Conservation (phyloP, 2,113 vertebrate genomes). For the Orthonyx spaldingii region DNA sequence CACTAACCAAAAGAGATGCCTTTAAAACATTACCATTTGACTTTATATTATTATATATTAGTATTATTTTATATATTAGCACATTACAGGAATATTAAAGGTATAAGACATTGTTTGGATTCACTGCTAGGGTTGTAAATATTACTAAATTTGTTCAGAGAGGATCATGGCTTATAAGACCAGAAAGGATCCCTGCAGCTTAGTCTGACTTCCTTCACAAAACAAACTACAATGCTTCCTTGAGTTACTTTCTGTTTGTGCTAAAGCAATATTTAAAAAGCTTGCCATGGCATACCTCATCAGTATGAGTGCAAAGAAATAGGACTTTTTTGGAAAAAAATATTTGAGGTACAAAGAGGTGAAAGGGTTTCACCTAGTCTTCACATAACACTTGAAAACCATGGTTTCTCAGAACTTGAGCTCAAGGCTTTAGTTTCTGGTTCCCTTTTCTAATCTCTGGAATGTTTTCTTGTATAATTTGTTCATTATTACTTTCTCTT, state of each 20-base stretch:
- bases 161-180: not conserved
- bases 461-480: not conserved
- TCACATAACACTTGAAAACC: not conserved
- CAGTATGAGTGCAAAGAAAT: not conserved
- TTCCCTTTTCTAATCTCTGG: not conserved
- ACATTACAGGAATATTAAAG: not conserved
- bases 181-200: not conserved
- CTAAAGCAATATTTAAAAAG: not conserved
- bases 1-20: not conserved
- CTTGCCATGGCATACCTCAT: not conserved
- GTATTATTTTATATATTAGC: not conserved
- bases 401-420: not conserved
- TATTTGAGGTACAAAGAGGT: not conserved
- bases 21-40: not conserved
- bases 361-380: not conserved
- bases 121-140: not conserved
- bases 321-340: not conserved
- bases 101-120: not conserved
- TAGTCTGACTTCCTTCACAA: not conserved
- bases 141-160: not conserved
- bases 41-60: not conserved
- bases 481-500: constrained; percentile 11
- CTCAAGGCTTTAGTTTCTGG: not conserved
- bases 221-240: not conserved
- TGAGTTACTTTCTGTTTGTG: not conserved